A percentile compares a stretch with the other conserved stretches of the same genome.
These are phyloP conservation scores for Euplagia quadripunctaria DNA, from an alignment of 2,888 invertebrate species.

Conservation along the genomic window DNA sequence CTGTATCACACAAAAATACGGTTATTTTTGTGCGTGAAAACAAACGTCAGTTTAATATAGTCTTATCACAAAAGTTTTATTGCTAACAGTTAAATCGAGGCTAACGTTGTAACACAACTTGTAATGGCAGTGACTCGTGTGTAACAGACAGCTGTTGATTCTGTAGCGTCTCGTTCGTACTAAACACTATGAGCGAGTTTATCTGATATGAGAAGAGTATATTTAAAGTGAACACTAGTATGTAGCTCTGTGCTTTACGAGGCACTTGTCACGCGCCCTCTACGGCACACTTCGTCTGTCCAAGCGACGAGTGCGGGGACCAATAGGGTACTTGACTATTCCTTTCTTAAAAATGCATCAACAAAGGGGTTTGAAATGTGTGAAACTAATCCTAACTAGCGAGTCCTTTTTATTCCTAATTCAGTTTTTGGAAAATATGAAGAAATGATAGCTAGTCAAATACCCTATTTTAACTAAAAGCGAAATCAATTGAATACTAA, in stretches of 20 bases:
- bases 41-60: conserved; percentile 61
- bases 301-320: neutral
- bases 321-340: conserved; percentile 8
- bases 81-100: conserved; percentile 76
- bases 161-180: conserved; percentile 64
- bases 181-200: conserved; percentile 69
- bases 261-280: conserved; percentile 67
- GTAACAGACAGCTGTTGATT: conserved; percentile 74
- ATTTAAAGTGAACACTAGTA: conserved; percentile 73
- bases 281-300: neutral
- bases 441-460: conserved; percentile 2
- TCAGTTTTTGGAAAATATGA: neutral
- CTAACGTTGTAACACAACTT: conserved; percentile 46
- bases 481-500: conserved; percentile 63
- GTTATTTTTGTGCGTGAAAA: conserved; percentile 72
- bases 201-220: conserved; percentile 77
- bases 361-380: neutral
- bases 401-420: neutral
- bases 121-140: conserved; percentile 44
- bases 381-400: neutral
- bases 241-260: conserved; percentile 56
- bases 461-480: conserved; percentile 55
- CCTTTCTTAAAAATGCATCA: neutral
- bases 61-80: conserved; percentile 83
- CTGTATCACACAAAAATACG: conserved; percentile 54